These are phyloP conservation scores for Bufotes viridis DNA, from an alignment of 2,797 vertebrate genomes.

Conservation along the genomic window DNA sequence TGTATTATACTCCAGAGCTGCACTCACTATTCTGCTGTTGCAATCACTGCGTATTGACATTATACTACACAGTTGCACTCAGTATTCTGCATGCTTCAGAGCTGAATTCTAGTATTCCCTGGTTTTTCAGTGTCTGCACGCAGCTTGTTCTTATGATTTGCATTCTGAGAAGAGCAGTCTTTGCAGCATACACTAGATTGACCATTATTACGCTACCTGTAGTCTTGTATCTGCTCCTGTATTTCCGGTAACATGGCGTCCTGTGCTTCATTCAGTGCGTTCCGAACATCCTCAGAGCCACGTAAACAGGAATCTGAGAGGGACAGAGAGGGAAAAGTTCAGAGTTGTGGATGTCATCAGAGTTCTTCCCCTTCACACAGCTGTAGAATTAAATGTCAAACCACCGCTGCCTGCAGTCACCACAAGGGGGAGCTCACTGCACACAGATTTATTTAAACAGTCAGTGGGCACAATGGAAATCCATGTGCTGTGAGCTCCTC, in stretches of 20 bases:
- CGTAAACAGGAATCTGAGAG: slow-evolving; percentile 82
- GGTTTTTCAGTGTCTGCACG: neutral
- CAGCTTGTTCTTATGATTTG: neutral
- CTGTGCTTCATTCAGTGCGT: slow-evolving; percentile 84
- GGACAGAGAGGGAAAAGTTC: neutral
- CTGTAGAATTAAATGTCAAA: too few species aligned
- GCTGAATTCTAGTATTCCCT: neutral
- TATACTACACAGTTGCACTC: neutral
- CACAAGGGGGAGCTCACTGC: neutral
- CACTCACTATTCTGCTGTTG: neutral
- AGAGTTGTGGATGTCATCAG: neutral
- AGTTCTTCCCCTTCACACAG: neutral
- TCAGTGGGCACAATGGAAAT: neutral
- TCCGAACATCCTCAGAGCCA: slow-evolving; percentile 84
- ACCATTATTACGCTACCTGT: slow-evolving; percentile 76
- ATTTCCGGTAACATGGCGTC: slow-evolving; percentile 88
- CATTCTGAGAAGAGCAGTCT: neutral
- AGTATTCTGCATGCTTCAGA: neutral
- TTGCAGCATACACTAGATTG: too few species aligned
- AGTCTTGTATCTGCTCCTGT: slow-evolving; percentile 94
- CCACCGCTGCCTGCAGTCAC: neutral
- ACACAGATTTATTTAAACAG: neutral
- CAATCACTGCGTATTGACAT: neutral
- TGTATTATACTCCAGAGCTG: slow-evolving; percentile 14
- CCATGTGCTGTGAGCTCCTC: neutral